Percentiles rank a stretch among this genome's conserved stretches.
phyloP scores from a whole-genome alignment of 2,797 vertebrate species.

The Platalea minor region DNA sequence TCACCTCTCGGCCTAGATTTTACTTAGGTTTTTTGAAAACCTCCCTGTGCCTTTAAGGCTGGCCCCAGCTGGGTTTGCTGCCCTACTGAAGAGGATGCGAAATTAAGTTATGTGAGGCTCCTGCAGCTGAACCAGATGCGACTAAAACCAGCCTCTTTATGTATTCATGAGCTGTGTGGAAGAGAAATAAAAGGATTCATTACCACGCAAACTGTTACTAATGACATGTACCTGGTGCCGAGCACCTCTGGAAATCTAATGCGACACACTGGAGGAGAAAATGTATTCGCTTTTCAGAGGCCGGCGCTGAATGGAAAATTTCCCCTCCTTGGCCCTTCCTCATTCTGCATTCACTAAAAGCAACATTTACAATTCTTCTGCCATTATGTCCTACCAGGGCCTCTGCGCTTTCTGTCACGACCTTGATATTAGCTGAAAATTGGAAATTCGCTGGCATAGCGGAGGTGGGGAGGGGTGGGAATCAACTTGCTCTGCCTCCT shows the following conservation, averaged over 20 bases:
- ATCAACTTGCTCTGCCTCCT: constrained; percentile 39
- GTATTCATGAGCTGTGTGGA: constrained; percentile 96
- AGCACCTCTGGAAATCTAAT: constrained; percentile 99
- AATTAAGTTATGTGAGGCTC: constrained; percentile 70
- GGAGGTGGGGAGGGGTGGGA: constrained; percentile 2
- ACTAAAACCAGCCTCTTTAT: constrained; percentile 85
- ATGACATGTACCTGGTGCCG: constrained; percentile 98
- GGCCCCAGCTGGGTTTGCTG: constrained; percentile 80
- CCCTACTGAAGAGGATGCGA: constrained; percentile 46
- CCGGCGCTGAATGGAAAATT: constrained; percentile 85
- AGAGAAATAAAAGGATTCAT: constrained; percentile 99
- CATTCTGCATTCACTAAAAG: constrained; percentile 90
- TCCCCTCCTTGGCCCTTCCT: constrained; percentile 81
- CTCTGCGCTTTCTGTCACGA: constrained; percentile 89
- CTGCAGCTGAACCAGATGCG: constrained; percentile 77
- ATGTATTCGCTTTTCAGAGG: constrained; percentile 82
- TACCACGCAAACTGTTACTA: constrained; percentile 98
- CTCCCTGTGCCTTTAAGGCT: constrained; percentile 62
- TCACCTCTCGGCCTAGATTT: fast-evolving
- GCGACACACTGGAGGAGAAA: constrained; percentile 93
- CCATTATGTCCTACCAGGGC: constrained; percentile 98
- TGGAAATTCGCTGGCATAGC: constrained; percentile 81
- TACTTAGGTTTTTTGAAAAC: neutral
- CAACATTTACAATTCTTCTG: constrained; percentile 96
- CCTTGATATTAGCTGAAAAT: constrained; percentile 96